Evolutionary conservation across 92 coral and sea anemone genomes (phyloP).

Genomic region (Montipora capitata): DNA sequence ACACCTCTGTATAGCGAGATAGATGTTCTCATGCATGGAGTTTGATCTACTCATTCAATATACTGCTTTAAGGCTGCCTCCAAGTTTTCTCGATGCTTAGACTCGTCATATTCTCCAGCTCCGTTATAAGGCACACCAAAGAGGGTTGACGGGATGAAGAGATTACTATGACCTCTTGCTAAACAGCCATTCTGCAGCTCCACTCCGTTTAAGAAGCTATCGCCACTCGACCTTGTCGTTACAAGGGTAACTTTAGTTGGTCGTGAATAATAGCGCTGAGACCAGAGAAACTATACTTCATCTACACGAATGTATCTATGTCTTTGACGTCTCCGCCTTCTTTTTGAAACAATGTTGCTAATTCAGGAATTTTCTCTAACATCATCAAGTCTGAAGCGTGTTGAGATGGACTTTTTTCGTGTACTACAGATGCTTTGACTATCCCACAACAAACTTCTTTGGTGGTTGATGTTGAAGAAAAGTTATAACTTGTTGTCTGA

Average conservation of each 20-base stretch:
- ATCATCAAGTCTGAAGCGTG: slow-evolving; percentile 59
- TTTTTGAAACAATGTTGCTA: slow-evolving; percentile 47
- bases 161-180: slow-evolving; percentile 58
- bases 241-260: slow-evolving; percentile 67
- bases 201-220: slow-evolving; percentile 62
- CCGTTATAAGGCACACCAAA: slow-evolving; percentile 52
- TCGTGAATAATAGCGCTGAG: slow-evolving; percentile 34
- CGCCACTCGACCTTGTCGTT: slow-evolving; percentile 76
- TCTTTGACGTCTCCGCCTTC: slow-evolving; percentile 53
- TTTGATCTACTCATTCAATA: slow-evolving; percentile 71
- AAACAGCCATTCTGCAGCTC: slow-evolving; percentile 76
- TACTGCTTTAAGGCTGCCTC: slow-evolving; percentile 65
- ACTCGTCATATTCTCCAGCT: slow-evolving; percentile 52
- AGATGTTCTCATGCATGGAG: slow-evolving; percentile 68
- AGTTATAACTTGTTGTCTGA: slow-evolving; percentile 78
- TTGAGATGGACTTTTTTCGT: slow-evolving; percentile 69
- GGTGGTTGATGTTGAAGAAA: slow-evolving; percentile 70
- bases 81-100: slow-evolving; percentile 66
- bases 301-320: slow-evolving; percentile 69
- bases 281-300: slow-evolving; percentile 67
- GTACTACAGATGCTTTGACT: slow-evolving; percentile 75
- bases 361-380: slow-evolving; percentile 39
- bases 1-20: slow-evolving; percentile 60
- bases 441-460: slow-evolving; percentile 77
- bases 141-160: slow-evolving; percentile 75